A percentile compares a stretch with the other conserved stretches of the same genome.
Conservation (phyloP, 2,797 vertebrate genomes). For the Hypotaenidia philippensis region DNA sequence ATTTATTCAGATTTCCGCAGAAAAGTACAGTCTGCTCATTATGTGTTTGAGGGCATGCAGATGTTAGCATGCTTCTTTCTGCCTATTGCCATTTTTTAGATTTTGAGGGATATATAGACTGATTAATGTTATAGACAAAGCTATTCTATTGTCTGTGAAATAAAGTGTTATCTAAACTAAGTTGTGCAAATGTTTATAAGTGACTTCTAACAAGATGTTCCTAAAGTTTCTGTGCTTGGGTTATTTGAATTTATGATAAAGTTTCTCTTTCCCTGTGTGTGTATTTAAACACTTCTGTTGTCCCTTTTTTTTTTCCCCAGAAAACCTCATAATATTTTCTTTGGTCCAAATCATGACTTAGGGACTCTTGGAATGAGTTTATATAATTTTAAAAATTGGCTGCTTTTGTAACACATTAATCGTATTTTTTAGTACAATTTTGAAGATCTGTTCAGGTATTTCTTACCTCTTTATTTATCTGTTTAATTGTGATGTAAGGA, state of each 20-base stretch:
- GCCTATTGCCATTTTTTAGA: background rate
- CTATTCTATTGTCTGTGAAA: background rate
- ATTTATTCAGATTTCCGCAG: background rate
- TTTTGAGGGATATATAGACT: background rate
- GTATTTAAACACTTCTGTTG: background rate
- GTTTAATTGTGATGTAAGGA: background rate
- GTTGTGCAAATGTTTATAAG: background rate
- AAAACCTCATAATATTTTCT: background rate
- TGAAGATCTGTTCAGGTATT: background rate
- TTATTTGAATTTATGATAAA: background rate
- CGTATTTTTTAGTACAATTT: background rate
- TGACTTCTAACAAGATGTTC: background rate
- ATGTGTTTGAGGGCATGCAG: background rate
- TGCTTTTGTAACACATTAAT: background rate
- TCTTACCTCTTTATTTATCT: background rate
- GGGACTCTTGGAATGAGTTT: background rate
- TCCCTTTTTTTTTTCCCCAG: fast-evolving
- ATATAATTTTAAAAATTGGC: background rate
- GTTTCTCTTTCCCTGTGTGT: background rate
- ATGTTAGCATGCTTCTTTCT: background rate
- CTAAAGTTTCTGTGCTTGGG: background rate
- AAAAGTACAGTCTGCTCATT: fast-evolving
- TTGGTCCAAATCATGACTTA: background rate
- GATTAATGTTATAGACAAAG: background rate
- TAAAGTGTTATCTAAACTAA: background rate